A percentile compares a stretch with the other conserved stretches of the same genome.
Evolutionary conservation across 2,888 invertebrate species (phyloP).

Genomic region (Hydropsyche betteni): DNA sequence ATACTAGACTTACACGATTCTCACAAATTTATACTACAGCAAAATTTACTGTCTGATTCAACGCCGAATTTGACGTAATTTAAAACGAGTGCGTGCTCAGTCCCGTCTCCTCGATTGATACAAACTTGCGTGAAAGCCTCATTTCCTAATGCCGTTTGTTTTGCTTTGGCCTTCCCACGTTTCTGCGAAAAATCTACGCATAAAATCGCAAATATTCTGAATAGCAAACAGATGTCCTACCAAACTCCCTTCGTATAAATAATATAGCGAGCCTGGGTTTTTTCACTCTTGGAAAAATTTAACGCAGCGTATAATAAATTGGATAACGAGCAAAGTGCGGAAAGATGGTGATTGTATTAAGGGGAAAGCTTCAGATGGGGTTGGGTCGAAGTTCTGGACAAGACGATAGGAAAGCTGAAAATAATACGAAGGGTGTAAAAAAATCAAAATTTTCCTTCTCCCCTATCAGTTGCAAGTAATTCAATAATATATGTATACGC

Average conservation of each 20-base stretch:
- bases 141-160: constrained; percentile 29
- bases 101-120: constrained; percentile 11
- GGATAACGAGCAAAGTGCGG: constrained; percentile 48
- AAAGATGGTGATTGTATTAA: constrained; percentile 48
- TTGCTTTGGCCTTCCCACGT: neutral
- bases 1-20: no score
- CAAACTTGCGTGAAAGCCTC: constrained; percentile 33
- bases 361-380: neutral
- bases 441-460: neutral
- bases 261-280: constrained; percentile 25
- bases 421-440: no score
- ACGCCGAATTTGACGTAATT: no score
- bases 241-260: neutral
- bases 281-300: constrained; percentile 4
- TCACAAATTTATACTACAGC: no score
- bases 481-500: no score
- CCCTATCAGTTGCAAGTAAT: neutral
- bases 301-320: constrained; percentile 45
- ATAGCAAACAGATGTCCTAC: neutral
- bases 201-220: neutral
- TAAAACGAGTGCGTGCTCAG: no score
- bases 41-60: no score
- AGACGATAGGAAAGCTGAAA: constrained; percentile 15
- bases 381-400: neutral
- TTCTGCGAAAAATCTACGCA: no score